These are phyloP conservation scores for Apamea monoglypha DNA, from an alignment of 2,888 invertebrate genomes.

Conservation along the genomic window DNA sequence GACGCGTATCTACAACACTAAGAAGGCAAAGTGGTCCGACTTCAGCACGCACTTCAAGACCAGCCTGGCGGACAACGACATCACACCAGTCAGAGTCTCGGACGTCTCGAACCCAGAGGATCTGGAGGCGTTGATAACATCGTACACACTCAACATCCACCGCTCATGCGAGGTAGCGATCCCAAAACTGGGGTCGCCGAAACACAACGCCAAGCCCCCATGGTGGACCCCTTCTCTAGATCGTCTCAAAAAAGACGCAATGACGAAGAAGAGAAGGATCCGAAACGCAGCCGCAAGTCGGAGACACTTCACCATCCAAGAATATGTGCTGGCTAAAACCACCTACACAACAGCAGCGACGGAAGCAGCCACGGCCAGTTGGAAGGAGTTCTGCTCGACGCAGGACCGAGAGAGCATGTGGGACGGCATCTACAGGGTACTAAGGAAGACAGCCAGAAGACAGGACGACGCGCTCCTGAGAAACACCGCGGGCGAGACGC, in stretches of 20 bases:
- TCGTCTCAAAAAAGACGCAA: not conserved
- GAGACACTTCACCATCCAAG: constrained; percentile 37
- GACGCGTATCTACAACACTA: constrained; percentile 9
- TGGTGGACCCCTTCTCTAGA: constrained; percentile 24
- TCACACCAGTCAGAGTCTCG: not conserved
- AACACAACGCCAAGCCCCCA: not conserved
- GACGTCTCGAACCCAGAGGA: not conserved
- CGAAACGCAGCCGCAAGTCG: constrained; percentile 14
- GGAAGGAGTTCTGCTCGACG: constrained; percentile 61
- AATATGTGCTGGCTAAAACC: constrained; percentile 50
- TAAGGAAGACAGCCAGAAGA: constrained; percentile 25
- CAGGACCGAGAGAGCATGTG: constrained; percentile 60
- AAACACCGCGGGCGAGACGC: not conserved
- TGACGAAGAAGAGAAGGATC: constrained; percentile 25
- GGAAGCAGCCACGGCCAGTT: constrained; percentile 52
- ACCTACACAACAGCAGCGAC: not conserved
- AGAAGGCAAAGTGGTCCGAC: not conserved
- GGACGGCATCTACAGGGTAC: constrained; percentile 57
- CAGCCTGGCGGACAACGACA: not conserved
- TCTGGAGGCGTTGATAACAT: not conserved
- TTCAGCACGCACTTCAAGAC: not conserved
- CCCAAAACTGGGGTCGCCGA: not conserved
- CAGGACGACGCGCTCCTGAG: constrained; percentile 38
- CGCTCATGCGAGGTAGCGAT: not conserved
- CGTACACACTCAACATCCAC: not conserved